Evolutionary conservation across 1,140 invertebrate genomes (phyloP), one percentile per base, ranked within the genome.

Genomic region (Bombus cullumanus): DNA sequence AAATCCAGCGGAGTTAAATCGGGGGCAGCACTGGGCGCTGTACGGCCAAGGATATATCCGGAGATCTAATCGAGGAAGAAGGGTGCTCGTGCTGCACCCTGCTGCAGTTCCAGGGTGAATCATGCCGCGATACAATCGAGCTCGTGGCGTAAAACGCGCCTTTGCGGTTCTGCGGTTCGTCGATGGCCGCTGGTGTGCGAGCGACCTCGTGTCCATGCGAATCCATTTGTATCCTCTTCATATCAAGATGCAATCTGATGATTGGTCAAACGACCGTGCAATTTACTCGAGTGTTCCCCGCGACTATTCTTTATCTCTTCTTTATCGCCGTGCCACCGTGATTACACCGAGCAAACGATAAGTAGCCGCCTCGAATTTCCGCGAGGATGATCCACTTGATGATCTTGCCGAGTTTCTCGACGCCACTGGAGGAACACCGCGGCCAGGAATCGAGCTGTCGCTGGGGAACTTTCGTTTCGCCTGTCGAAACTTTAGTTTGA

Each of bases 61-160:
- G 62, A 41, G 81, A 83, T 83, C 62, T 83, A 83, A 83, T 83
- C 81, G 81, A 31, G 59, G 59, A 12, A 37, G 74, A 57, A 77
- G 81, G 64, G 81, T 69, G 74, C 74, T 77, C 81, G 81, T 53
- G 73, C 43, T 77, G 83, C 87, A 86, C 83, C 87, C 88, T 85
- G 83, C 77, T 68, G 87, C 88, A 89, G 34, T 78, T 86, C 47
- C 72, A 86, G 72, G 83, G 73, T 89, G 87, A 89, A 88, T 89
- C 88, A 89, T 88, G 66, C 87, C 64, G 77, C 73, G 88, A 89
- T 89, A 85, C 74, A 88, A 76, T 88, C 83, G 88, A 41, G 74
- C 77, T 62, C 37, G 25, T 74, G 34, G 41, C 74, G 28, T 64
- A 41, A 57, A 25, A 15, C 37, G 34, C 37, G 57, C 28, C 59